Evolutionary conservation across 2,113 vertebrate species (phyloP), one percentile per base, ranked within the genome.

Genomic region (Neotoma lepida): DNA sequence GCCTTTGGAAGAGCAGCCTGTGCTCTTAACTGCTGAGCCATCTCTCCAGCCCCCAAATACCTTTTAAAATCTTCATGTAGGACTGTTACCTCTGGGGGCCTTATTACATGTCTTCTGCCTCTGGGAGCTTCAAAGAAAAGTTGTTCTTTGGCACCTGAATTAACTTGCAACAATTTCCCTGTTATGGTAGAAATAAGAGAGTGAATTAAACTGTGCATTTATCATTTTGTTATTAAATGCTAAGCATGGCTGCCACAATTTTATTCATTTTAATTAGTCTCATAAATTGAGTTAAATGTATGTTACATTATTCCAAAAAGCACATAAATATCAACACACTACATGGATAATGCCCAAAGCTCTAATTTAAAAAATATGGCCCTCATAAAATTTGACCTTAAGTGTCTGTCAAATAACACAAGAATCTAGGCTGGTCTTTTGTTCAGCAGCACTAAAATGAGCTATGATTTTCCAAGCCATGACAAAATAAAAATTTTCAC

Each of bases 111-210:
- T 84, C 98, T 98, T 96, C 98, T 99, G 96, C 99, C 99, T 98
- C 99, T 98, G 0, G 99, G 99, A 78, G 99, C 99, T 98, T 99
- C 99, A 95, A 99, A 99, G 98, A 99, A 99, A 1, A 99, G 98
- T 92, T 99, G 99, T 97, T 99, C 99, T 98, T 99, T 99, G 97
- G 99, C 99, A 97, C 99, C 99, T 12, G 99, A 99, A 98, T 99
- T 99, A 97, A 99, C 99, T 98, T 99, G 99, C 97, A 99, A 96
- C 96, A 99, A 98, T 97, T 99, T 99, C 93, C 99, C 99, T 99
- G 98, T 96, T 76, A 89, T 0, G 39, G 96, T 0, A 95, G 70
- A 98, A 95, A 97, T 24, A 7, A 97, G 51, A 94, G 51, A 92
- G 15, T 73, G 24, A 88, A 94, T 97, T 96, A 87, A 94, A 87